phyloP scores from a whole-genome alignment of 2,797 vertebrate species.

The Chrysocyon brachyurus region DNA sequence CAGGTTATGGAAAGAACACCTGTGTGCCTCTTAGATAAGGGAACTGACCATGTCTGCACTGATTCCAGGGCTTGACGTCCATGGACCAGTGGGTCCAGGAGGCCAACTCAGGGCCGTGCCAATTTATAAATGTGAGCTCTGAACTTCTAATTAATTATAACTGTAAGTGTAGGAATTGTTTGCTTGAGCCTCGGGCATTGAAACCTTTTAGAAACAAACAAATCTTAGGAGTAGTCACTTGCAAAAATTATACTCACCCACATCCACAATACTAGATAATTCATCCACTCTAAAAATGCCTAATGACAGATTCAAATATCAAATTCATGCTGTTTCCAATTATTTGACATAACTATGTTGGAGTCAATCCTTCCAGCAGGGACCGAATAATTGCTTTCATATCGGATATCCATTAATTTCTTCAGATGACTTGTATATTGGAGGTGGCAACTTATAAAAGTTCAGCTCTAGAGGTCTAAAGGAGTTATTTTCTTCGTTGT shows the following conservation, averaged over 20 bases:
- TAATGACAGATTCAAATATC: conserved; percentile 57
- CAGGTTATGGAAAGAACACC: neutral
- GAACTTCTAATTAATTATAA: conserved; percentile 2
- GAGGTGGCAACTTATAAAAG: conserved; percentile 24
- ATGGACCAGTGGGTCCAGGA: neutral
- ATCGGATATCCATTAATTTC: conserved; percentile 35
- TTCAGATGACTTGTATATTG: conserved; percentile 14
- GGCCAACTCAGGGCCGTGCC: neutral
- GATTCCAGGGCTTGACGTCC: neutral
- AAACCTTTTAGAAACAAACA: conserved; percentile 50
- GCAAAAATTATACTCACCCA: neutral
- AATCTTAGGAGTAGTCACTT: neutral
- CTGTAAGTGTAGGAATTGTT: neutral
- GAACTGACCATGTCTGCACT: too few species aligned
- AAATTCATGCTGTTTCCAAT: conserved; percentile 66
- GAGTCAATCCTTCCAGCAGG: conserved; percentile 47
- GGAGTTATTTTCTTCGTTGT: conserved; percentile 54
- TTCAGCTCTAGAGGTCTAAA: conserved; percentile 47
- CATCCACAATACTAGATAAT: conserved; percentile 40
- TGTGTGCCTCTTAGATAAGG: neutral
- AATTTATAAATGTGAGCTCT: neutral
- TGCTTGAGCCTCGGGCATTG: neutral
- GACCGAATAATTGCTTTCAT: conserved; percentile 59
- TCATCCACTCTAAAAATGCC: conserved; percentile 38
- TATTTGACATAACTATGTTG: conserved; percentile 31